Base-by-base conservation (phyloP, 2,888 invertebrate species). In the Cataglyphis albicans region DNA sequence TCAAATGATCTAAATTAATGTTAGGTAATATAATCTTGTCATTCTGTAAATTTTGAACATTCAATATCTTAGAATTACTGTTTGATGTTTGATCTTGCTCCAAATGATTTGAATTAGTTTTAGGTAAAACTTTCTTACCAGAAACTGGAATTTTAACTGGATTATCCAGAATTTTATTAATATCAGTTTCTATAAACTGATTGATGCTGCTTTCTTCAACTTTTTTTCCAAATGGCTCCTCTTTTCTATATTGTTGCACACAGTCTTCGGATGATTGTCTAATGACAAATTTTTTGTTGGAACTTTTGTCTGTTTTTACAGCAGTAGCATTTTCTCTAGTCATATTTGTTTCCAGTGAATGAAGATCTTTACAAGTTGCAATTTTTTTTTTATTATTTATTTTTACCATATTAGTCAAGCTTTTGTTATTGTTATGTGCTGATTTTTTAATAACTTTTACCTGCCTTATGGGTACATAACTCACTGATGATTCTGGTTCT, bases 401-500 rank as follows among this genome's bases (percentile, higher is more conserved):
- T n/a, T n/a, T 63, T 5, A 1, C 9, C 21, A 65, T 68, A 9
- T 67, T 35, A 32, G 64, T 21, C 21, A 67, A 41, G 5, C 21
- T 7, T 52, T 52, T 52, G n/a, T 44, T n/a, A n/a, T 29, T 41
- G 38, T 83, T 59, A 41, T 38, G 63, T 9, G 9, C 9, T 65
- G 38, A 12, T 67, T 25, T 38, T 12, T 52, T n/a, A 9, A 44
- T 1, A 21, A 64, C 29, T 21, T 15, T 81, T n/a, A 55, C n/a
- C 25, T 32, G 75, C 32, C 61, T 83, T 5, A 29, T 72, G 9
- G 29, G 18, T 32, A 32, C 18, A 44, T 18, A 64, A 32, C 52
- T 57, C 38, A 61, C 1, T 12, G 81, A 52, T 18, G 52, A 18
- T 75, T 90, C 88, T 0, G 85, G 80, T 52, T 82, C 84, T 2